These are phyloP conservation scores for Napeogenes inachia DNA, from an alignment of 2,888 invertebrate genomes.

Conservation along the genomic window DNA sequence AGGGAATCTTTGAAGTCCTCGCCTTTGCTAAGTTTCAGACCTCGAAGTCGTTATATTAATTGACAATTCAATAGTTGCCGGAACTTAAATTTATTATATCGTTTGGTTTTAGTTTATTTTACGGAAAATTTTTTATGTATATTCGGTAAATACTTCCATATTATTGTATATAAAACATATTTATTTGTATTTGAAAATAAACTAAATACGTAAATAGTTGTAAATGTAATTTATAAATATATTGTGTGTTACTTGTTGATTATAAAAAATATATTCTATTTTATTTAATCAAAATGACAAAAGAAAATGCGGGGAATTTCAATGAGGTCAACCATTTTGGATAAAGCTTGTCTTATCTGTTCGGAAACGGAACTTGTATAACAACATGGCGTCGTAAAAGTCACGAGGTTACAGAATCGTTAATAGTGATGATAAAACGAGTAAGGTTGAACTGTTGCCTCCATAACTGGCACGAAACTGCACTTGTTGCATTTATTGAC, in stretches of 20 bases:
- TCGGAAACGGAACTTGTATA: slow-evolving; percentile 50
- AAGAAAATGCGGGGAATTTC: slow-evolving; percentile 9
- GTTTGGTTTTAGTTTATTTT: too few species aligned
- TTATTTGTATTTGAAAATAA: too few species aligned
- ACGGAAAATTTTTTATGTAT: too few species aligned
- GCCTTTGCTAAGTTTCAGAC: slow-evolving; percentile 18
- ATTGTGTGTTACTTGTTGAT: too few species aligned
- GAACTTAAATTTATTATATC: slow-evolving; percentile 19
- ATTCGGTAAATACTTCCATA: too few species aligned
- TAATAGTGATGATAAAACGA: slow-evolving; percentile 53
- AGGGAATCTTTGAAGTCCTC: slow-evolving; percentile 18
- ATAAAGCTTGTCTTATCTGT: slow-evolving; percentile 36
- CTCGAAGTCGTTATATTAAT: slow-evolving; percentile 17
- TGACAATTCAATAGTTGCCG: slow-evolving; percentile 21
- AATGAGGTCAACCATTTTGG: slow-evolving; percentile 17
- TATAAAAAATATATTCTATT: too few species aligned
- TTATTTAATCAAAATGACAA: neutral
- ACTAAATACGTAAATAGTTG: too few species aligned
- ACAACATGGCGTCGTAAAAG: slow-evolving; percentile 51
- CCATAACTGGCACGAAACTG: slow-evolving; percentile 25
- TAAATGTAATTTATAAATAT: too few species aligned
- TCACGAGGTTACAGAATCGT: slow-evolving; percentile 51
- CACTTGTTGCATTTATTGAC: slow-evolving; percentile 35
- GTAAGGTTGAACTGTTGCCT: slow-evolving; percentile 35
- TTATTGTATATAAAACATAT: too few species aligned